phyloP scores from a whole-genome alignment of 2,113 vertebrate species.

The Pampusana beccarii region DNA sequence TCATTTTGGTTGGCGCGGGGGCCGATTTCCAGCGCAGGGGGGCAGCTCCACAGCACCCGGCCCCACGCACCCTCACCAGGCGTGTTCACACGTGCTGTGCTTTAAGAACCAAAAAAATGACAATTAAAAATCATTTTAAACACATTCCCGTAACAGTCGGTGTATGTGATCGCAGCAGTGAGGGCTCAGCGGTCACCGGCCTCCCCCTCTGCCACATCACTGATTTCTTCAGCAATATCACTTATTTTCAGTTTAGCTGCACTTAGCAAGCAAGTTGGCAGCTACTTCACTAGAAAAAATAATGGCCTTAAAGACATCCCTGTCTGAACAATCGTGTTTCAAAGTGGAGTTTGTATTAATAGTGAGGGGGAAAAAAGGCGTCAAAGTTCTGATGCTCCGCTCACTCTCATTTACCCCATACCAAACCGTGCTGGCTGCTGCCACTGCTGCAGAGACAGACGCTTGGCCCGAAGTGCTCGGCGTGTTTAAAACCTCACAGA shows the following conservation, averaged over 20 bases:
- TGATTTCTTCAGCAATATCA: not conserved
- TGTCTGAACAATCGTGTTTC: not conserved
- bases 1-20: fast-evolving
- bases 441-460: fast-evolving
- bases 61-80: no score
- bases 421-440: fast-evolving
- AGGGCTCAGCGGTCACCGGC: not conserved
- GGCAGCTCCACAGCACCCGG: fast-evolving
- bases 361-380: not conserved
- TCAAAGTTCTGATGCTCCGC: not conserved
- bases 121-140: no score
- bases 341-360: not conserved
- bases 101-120: not conserved
- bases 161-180: not conserved
- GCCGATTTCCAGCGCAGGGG: not conserved
- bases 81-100: no score
- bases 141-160: no score
- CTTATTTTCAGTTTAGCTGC: not conserved
- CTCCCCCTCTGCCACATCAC: not conserved
- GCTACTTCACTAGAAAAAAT: not conserved
- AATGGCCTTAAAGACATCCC: not conserved
- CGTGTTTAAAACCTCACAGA: not conserved
- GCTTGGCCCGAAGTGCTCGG: not conserved
- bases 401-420: fast-evolving
- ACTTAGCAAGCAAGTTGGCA: not conserved